Evolutionary conservation across 2,113 vertebrate genomes (phyloP).

Genomic region (human (Homo sapiens)): GRCh38 chr2:127995501-127996000

Average conservation of each 20-base stretch:
- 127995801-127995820: not conserved
- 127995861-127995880: not conserved
- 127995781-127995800: not conserved
- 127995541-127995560: not conserved
- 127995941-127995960: not conserved
- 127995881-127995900: not conserved
- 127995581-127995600: not conserved
- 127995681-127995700: not conserved
- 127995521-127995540: not conserved
- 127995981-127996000: not conserved
- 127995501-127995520: not conserved
- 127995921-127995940: not conserved
- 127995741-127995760: not conserved
- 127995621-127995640: conserved; percentile 8
- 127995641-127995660: not conserved
- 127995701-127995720: not conserved
- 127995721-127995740: conserved; percentile 29
- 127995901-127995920: not conserved
- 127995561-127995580: not conserved
- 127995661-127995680: not conserved
- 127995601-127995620: not conserved
- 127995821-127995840: not conserved
- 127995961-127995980: not conserved
- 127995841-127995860: not conserved
- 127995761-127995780: not conserved